Evolutionary conservation across 2,888 invertebrate species (phyloP), one percentile per base, ranked within the genome.

Genomic region (Erpobdella octoculata): DNA sequence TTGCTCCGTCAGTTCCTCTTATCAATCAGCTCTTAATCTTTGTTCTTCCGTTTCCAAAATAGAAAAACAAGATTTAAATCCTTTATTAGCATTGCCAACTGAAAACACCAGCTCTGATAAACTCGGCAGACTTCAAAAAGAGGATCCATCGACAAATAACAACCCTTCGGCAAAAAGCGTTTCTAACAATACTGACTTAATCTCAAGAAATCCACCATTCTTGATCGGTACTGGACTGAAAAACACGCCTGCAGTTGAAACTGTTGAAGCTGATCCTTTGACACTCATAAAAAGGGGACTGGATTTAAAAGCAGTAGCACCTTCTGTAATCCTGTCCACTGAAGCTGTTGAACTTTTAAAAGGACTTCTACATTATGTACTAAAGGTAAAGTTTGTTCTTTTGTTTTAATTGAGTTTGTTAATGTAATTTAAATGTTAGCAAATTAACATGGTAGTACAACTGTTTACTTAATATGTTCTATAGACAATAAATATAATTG

Each of bases 241-340:
- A 31, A 79, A 79, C n/a, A 76, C 74, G 53, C 80, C 80, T 0
- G 77, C 77, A 38, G 78, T 78, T 12, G 71, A 76, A 15, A 9
- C 35, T 1, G 3, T 69, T 62, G 76, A 75, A 36, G 76, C 72
- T 2, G 78, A 78, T 64, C 75, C 77, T n/a, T 71, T 79, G 68
- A 76, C 76, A 25, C 72, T 76, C 62, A 76, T 77, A 12, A 72
- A 76, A 59, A 74, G 74, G 58, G 74, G 75, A 1, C 37, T 78
- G 21, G 75, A 71, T 66, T 37, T 73, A 18, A 64, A 36, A 37
- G 58, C 58, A 18, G 53, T 61, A 48, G 72, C 61, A 9, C 46
- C 65, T 37, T 73, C 77, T 12, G 71, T 79, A 31, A 66, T 72
- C 8, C 53, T 79, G 1, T 75, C 77, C 6, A 64, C 62, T 6